phyloP scores from a whole-genome alignment of 2,888 invertebrate genomes.

The Stenchaetothrips biformis region DNA sequence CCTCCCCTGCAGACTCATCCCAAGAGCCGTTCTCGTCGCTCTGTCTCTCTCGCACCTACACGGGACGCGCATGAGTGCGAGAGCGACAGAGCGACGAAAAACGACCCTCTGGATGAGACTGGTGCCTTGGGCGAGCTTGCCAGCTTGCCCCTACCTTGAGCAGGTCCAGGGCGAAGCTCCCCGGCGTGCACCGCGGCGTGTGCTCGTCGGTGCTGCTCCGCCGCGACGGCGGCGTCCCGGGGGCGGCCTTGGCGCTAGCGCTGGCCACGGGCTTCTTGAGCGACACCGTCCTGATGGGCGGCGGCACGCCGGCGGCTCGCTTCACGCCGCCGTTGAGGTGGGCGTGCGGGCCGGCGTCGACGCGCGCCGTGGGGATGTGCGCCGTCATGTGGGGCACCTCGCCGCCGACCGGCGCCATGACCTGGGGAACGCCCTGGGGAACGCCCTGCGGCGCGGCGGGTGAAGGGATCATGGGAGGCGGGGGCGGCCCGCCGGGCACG shows the following conservation, averaged over 20 bases:
- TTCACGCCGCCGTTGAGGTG: constrained; percentile 8
- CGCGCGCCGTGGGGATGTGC: no score
- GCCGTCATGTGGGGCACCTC: no score
- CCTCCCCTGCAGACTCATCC: background rate
- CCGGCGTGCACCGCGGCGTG: background rate
- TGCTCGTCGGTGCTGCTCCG: background rate
- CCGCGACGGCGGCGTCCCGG: background rate
- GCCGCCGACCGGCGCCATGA: background rate
- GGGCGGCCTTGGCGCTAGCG: background rate
- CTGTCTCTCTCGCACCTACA: background rate
- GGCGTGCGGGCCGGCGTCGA: background rate
- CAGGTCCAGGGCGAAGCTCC: constrained; percentile 1
- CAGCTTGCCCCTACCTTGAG: background rate
- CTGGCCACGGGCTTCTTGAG: background rate
- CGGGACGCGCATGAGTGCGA: background rate
- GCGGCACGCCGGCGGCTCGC: background rate
- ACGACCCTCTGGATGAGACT: no score
- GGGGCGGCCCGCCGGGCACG: background rate
- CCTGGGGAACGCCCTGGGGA: background rate
- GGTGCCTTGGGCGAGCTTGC: no score
- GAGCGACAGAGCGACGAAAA: no score
- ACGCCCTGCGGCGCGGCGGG: background rate
- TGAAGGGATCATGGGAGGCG: background rate
- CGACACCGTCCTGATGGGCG: background rate
- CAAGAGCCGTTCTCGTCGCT: background rate